Evolutionary conservation across 1,140 invertebrate species (phyloP).

Genomic region (Zaprionus tsacasi): DNA sequence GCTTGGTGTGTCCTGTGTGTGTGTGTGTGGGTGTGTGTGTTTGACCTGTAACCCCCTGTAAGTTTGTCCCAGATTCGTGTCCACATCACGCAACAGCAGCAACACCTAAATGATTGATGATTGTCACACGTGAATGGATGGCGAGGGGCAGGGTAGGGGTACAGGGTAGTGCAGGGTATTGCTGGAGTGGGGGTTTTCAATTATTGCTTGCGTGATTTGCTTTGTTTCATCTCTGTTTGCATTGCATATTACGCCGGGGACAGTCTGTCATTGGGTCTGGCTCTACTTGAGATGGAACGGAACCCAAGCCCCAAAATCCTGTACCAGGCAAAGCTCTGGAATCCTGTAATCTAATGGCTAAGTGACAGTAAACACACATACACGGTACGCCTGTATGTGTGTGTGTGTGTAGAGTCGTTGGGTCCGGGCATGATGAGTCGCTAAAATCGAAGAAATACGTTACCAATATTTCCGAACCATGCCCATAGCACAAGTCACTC

Average conservation of each 20-base stretch:
- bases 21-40: neutral
- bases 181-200: constrained; percentile 55
- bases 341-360: constrained; percentile 44
- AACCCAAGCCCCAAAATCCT: neutral
- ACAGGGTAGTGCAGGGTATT: neutral
- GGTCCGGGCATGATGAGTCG: constrained; percentile 59
- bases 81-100: constrained; percentile 36
- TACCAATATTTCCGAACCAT: constrained; percentile 19
- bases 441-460: constrained; percentile 36
- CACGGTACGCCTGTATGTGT: neutral
- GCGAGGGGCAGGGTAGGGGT: neutral
- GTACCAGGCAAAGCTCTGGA: neutral
- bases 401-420: constrained; percentile 13
- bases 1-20: neutral
- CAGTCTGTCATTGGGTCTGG: constrained; percentile 60
- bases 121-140: constrained; percentile 47
- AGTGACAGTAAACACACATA: constrained; percentile 59
- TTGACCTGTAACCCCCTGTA: constrained; percentile 20
- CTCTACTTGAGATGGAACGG: constrained; percentile 14
- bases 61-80: constrained; percentile 27
- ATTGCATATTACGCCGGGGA: constrained; percentile 41
- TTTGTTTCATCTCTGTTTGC: constrained; percentile 57
- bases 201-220: constrained; percentile 74
- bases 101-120: constrained; percentile 75
- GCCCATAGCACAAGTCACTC: constrained; percentile 64